Conservation (phyloP, 2,888 invertebrate genomes). For the Seladonia tumulorum region DNA sequence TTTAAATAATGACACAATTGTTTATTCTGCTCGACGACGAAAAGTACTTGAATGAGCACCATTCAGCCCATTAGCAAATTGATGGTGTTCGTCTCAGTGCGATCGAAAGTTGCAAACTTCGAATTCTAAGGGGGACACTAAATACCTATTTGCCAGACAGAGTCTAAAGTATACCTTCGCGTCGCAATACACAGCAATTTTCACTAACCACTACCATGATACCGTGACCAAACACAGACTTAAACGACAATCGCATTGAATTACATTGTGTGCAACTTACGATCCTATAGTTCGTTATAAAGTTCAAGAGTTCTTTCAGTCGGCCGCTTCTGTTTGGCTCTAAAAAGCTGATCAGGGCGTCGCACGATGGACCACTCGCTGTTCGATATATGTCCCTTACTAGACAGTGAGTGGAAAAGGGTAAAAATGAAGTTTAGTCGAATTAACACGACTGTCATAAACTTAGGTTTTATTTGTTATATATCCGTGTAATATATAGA, state of each 20-base stretch:
- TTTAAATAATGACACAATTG: not conserved
- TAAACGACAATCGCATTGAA: not conserved
- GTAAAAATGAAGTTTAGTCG: too few species aligned
- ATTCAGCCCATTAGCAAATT: not conserved
- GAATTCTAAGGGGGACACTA: not conserved
- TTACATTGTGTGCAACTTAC: not conserved
- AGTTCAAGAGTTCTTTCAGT: not conserved
- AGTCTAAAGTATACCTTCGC: not conserved
- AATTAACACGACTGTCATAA: too few species aligned
- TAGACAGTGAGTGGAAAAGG: too few species aligned
- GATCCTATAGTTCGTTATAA: slow-evolving; percentile 6
- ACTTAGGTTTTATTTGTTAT: too few species aligned
- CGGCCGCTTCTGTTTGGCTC: not conserved
- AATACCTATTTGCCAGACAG: not conserved
- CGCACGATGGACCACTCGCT: not conserved
- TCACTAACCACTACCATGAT: not conserved
- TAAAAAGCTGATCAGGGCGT: not conserved
- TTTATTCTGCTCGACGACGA: not conserved
- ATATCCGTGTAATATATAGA: too few species aligned
- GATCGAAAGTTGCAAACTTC: not conserved
- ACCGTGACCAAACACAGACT: not conserved
- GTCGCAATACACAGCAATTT: not conserved
- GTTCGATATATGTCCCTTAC: too few species aligned
- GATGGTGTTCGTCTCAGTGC: not conserved
- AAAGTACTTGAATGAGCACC: not conserved